Base-by-base conservation (phyloP, 2,888 invertebrate genomes). In the Athripsodes cinereus region DNA sequence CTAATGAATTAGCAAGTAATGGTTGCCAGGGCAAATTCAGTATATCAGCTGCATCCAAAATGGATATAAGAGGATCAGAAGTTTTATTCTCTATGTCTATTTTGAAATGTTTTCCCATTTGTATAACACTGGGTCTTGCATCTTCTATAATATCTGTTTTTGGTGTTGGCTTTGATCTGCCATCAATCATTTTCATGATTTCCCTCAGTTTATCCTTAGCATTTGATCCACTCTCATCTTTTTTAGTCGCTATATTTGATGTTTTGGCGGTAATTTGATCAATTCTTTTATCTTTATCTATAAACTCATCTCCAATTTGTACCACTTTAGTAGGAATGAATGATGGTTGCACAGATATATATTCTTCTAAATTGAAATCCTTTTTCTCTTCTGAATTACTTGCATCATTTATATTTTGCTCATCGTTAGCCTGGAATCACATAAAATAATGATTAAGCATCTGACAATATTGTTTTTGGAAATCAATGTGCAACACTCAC, bases 1-100 rank as follows among this genome's bases (percentile, higher is more conserved):
- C 74, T 2, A 79, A 65, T 1, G 74, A 72, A 56, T 80, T 80
- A 16, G 72, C 71, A 18, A 78, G 71, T 58, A 81, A 75, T 68
- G 82, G 82, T 64, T 74, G 74, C 80, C 78, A 81, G 3, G 77
- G 74, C 52, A 76, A 66, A 59, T 74, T 75, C 22, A 71, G 68
- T 2, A 74, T 69, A 18, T 80, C 79, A 58, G 76, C 74, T 1
- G 75, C 74, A 66, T 80, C 79, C 10, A 71, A 72, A 18, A 77
- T 69, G n/a, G 68, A 69, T 65, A 74, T 75, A 1, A 75, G 72
- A 13, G 61, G 64, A 35, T 58, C 57, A 34, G 62, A 62, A 5
- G 66, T 63, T 48, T 70, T 69, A 59, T 73, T 74, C 57, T 68
- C 64, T 2, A 66, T 67, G 26, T 61, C 55, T 50, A 70, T 62